phyloP scores from a whole-genome alignment of 2,888 invertebrate genomes.

The Erpobdella octoculata region DNA sequence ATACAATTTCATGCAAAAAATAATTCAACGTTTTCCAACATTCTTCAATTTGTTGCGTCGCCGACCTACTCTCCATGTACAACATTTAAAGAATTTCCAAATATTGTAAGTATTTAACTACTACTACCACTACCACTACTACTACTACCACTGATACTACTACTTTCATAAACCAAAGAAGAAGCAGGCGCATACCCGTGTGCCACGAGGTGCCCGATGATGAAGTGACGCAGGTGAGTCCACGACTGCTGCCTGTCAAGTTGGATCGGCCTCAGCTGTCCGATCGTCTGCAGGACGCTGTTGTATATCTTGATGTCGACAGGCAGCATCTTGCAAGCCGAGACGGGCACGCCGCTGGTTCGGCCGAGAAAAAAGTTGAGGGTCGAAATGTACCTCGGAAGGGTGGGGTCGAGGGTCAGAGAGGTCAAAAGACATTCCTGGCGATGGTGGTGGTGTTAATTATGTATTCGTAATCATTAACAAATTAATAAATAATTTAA shows the following conservation, averaged over 20 bases:
- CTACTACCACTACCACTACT: too few relatives aligned
- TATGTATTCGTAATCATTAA: too few relatives aligned
- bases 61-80: too few relatives aligned
- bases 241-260: constrained; percentile 21
- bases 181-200: not conserved
- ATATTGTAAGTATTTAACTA: too few relatives aligned
- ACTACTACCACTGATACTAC: too few relatives aligned
- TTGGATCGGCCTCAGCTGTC: constrained; percentile 10
- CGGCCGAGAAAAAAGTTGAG: constrained; percentile 18
- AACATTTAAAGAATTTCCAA: too few relatives aligned
- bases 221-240: not conserved
- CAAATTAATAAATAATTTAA: too few relatives aligned
- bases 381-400: not conserved
- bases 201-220: not conserved
- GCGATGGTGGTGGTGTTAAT: too few relatives aligned
- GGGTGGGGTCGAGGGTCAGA: constrained; percentile 16
- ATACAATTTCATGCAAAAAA: too few relatives aligned
- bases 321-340: constrained; percentile 25
- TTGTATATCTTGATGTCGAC: constrained; percentile 26
- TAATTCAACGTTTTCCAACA: too few relatives aligned
- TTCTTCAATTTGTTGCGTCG: too few relatives aligned
- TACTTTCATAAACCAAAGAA: not conserved
- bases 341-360: not conserved
- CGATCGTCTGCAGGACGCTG: constrained; percentile 14
- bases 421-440: constrained; percentile 21